These are phyloP conservation scores for Trisateles emortualis DNA, from an alignment of 2,888 invertebrate species.

Conservation along the genomic window DNA sequence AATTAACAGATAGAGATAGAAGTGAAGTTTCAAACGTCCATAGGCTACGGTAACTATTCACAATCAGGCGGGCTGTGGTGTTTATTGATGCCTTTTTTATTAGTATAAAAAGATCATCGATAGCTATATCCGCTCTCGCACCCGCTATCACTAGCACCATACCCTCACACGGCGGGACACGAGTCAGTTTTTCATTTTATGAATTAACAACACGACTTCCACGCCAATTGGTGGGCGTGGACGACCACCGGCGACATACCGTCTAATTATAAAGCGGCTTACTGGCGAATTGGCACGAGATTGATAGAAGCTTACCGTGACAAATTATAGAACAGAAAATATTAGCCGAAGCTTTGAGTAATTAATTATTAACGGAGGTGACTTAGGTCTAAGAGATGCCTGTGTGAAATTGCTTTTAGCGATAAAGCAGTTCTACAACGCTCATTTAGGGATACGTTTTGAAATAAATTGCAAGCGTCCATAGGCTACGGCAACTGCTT, in stretches of 20 bases:
- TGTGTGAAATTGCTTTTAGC: too few species aligned
- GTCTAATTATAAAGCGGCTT: conserved; percentile 67
- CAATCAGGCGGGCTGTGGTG: too few species aligned
- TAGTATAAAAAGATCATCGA: neutral
- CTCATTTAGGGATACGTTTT: too few species aligned
- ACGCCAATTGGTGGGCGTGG: conserved; percentile 73
- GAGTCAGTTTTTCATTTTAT: conserved; percentile 80
- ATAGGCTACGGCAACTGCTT: too few species aligned
- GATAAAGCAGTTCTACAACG: too few species aligned
- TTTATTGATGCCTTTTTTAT: too few species aligned
- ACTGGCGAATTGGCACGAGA: conserved; percentile 45
- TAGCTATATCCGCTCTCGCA: conserved; percentile 1
- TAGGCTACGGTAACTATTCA: too few species aligned
- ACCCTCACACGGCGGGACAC: conserved; percentile 51
- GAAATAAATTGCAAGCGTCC: too few species aligned
- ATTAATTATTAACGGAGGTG: too few species aligned
- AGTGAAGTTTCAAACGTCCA: too few species aligned
- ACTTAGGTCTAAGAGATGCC: too few species aligned
- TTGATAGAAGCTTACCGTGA: conserved; percentile 31
- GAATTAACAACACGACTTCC: conserved; percentile 69
- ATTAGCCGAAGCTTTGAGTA: neutral
- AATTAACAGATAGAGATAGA: too few species aligned
- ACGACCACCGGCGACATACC: conserved; percentile 66
- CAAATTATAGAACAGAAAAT: conserved; percentile 11
- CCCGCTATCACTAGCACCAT: conserved; percentile 35